Base-by-base conservation (phyloP, 1,140 invertebrate genomes). In the Pseudomyrmex flavicornis region DNA sequence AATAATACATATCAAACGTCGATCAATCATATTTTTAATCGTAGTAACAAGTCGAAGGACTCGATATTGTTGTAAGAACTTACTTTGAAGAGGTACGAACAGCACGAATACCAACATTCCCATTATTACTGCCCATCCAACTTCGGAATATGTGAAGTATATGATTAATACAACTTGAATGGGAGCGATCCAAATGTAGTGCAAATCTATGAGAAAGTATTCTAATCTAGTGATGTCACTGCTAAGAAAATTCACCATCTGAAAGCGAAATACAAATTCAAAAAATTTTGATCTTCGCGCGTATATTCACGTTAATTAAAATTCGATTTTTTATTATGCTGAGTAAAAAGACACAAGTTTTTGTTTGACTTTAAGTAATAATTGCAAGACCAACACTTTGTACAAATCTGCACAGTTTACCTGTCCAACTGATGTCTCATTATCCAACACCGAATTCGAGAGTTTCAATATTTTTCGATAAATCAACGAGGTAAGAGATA, bases 181-280 rank as follows among this genome's bases (percentile, higher is more conserved):
- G 0, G 98, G 97, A 0, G 97, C 98, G 61, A 98, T 95, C 97
- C 97, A 97, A 83, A 97, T 95, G 90, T 97, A 97, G 91, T 97
- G 97, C 15, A 97, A 91, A 90, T 97, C 96, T 96, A 95, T 13
- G 97, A 93, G 1, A 96, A 95, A 54, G 95, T 35, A 94, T 90
- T 97, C 97, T 88, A 97, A 96, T 22, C 96, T 95, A 76, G 96
- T 96, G 65, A 97, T 96, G 92, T 99, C 98, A 93, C 99, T 99
- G 12, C 98, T 98, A 83, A 99, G 95, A 7, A 99, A 95, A 94
- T 99, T 99, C 12, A 99, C 97, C 91, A 99, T 97, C 94, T 99
- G 97, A 10, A 98, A 98, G 96, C 13, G 63, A 54, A 0, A 13
- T 52, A 63, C 17, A 22, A 70, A 52, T 15, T 72, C 1, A 2